Conservation (phyloP, 2,888 invertebrate genomes). For the Lordiphosa andalusiaca region DNA sequence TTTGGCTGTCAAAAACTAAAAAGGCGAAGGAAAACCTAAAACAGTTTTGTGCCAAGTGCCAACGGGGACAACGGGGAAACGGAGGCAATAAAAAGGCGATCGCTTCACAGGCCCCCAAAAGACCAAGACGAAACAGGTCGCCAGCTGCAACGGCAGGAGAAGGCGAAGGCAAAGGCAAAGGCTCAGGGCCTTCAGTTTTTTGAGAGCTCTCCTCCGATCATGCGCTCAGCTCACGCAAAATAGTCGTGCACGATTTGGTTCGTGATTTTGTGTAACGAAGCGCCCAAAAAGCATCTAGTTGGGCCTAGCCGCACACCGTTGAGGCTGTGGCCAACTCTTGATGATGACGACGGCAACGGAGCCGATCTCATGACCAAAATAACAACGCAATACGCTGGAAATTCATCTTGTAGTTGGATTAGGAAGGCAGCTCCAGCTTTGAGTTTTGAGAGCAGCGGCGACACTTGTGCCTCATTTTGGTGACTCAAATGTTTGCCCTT, state of each 20-base stretch:
- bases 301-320: constrained; percentile 48
- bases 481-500: constrained; percentile 39
- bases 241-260: constrained; percentile 81
- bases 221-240: constrained; percentile 80
- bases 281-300: constrained; percentile 63
- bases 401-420: constrained; percentile 55
- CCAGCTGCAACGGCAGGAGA: constrained; percentile 6
- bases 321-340: background rate
- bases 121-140: constrained; percentile 30
- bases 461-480: constrained; percentile 66
- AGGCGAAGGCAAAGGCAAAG: background rate
- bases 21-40: background rate
- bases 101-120: constrained; percentile 12
- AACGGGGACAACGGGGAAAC: constrained; percentile 10
- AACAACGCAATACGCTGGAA: constrained; percentile 69
- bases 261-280: constrained; percentile 80
- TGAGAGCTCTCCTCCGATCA: constrained; percentile 70
- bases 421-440: background rate
- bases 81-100: constrained; percentile 28
- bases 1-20: constrained; percentile 4
- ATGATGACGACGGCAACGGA: constrained; percentile 31
- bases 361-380: constrained; percentile 67
- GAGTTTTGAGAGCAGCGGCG: constrained; percentile 35
- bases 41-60: constrained; percentile 6
- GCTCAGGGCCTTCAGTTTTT: constrained; percentile 15